phyloP scores from a whole-genome alignment of 2,797 vertebrate species.

The Spizella passerina region DNA sequence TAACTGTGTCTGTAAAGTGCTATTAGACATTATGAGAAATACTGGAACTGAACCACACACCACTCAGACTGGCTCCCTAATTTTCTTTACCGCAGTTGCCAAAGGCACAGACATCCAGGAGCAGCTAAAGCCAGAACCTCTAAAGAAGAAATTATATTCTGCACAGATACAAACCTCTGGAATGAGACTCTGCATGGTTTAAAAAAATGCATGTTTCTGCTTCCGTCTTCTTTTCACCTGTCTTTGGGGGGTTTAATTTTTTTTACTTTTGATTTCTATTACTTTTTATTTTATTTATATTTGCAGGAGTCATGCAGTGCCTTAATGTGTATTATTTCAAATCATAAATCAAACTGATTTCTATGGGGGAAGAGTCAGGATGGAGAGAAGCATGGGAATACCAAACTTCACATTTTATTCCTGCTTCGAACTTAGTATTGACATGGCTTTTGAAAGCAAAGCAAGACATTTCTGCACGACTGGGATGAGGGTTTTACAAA shows the following conservation, averaged over 20 bases:
- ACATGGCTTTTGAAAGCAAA: background rate
- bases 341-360: background rate
- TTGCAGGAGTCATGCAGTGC: background rate
- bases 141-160: background rate
- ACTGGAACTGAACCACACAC: background rate
- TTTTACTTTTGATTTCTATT: background rate
- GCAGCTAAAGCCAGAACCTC: background rate
- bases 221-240: background rate
- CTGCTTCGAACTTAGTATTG: background rate
- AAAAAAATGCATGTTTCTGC: background rate
- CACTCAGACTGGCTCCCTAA: background rate
- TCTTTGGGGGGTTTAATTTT: accelerated
- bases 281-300: background rate
- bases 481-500: background rate
- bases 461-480: background rate
- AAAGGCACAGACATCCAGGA: background rate
- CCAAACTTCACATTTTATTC: background rate
- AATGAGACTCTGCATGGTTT: background rate
- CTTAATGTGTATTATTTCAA: background rate
- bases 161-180: background rate
- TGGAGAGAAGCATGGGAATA: background rate
- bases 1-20: background rate
- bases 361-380: background rate
- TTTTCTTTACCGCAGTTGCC: background rate
- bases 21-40: background rate